These are phyloP conservation scores for Pristiophorus japonicus DNA, from an alignment of 2,113 vertebrate genomes.

Conservation along the genomic window DNA sequence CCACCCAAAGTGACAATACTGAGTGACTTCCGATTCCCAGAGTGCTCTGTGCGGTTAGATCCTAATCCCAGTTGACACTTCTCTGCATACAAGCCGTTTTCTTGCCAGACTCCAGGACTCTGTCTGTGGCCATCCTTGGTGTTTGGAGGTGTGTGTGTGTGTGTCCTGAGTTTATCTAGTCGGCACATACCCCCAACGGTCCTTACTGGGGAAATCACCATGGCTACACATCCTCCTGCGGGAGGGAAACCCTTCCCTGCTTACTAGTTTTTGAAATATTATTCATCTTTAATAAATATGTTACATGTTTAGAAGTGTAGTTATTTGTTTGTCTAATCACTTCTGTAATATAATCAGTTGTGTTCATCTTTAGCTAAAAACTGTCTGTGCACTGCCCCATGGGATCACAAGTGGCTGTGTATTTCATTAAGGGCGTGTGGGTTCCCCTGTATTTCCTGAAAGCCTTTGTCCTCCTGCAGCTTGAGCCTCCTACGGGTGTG, in stretches of 20 bases:
- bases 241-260: background rate
- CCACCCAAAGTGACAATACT: background rate
- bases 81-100: background rate
- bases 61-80: background rate
- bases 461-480: background rate
- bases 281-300: background rate
- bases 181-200: too few relatives aligned
- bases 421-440: background rate
- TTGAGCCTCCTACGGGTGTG: background rate
- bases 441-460: background rate
- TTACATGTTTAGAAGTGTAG: background rate
- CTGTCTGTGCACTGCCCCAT: too few relatives aligned
- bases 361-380: background rate
- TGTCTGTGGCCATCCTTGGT: background rate
- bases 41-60: background rate
- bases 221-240: background rate
- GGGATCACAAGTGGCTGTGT: background rate
- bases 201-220: too few relatives aligned
- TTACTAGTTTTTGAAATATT: background rate
- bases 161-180: background rate
- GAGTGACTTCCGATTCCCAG: background rate
- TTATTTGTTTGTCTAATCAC: background rate
- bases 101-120: background rate
- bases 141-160: background rate
- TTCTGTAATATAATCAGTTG: background rate